phyloP scores from a whole-genome alignment of 2,888 invertebrate genomes.

The Cosmia trapezina region DNA sequence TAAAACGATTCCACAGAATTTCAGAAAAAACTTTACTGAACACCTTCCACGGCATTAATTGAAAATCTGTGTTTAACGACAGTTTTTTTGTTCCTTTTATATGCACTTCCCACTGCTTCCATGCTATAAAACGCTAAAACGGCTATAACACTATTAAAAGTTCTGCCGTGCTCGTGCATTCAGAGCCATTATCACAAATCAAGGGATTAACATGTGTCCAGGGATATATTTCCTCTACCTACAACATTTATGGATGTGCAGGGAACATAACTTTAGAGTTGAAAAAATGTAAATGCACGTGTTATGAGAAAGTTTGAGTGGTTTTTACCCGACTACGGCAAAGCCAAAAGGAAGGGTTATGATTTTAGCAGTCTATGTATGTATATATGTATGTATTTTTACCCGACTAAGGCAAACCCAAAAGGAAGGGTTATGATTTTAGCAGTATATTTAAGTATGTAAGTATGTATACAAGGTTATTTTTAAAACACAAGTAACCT shows the following conservation, averaged over 20 bases:
- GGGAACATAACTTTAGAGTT: neutral
- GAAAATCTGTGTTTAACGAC: neutral
- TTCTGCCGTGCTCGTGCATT: neutral
- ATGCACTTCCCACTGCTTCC: neutral
- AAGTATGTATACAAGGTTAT: no score
- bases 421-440: no score
- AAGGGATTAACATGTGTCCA: constrained; percentile 10
- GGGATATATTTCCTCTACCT: neutral
- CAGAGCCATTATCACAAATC: constrained; percentile 43
- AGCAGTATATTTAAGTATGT: no score
- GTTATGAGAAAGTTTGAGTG: no score
- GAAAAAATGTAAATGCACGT: no score
- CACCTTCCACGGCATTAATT: neutral
- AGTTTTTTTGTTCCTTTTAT: neutral
- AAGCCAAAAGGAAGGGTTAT: no score
- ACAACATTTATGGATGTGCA: neutral
- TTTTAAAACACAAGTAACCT: no score
- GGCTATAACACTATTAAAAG: constrained; percentile 33
- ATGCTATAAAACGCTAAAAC: constrained; percentile 8
- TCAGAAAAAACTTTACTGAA: neutral
- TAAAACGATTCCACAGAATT: neutral
- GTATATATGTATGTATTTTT: no score
- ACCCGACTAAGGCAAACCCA: no score
- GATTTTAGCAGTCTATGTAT: no score
- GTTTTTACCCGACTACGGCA: no score